A percentile compares a stretch with the other conserved stretches of the same genome.
Conservation (phyloP, 2,888 invertebrate species). For the Ceramica pisi region DNA sequence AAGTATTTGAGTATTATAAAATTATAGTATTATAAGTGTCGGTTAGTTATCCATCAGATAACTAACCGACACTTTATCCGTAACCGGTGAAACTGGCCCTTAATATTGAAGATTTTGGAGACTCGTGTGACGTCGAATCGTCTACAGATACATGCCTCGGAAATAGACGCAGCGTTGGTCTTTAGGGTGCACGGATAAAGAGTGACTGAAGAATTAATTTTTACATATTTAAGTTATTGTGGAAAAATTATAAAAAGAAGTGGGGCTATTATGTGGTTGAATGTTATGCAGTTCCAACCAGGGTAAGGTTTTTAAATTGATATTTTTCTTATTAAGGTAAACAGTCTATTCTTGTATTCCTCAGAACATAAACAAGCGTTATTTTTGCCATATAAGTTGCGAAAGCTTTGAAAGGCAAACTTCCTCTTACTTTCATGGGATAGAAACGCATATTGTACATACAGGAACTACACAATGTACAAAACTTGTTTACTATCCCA, state of each 20-base stretch:
- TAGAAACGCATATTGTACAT: slow-evolving; percentile 21
- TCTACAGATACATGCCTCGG: slow-evolving; percentile 22
- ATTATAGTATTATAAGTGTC: no score
- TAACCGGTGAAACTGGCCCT: no score
- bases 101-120: slow-evolving; percentile 42
- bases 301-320: neutral
- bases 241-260: neutral
- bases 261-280: neutral
- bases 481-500: slow-evolving; percentile 51
- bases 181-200: slow-evolving; percentile 14
- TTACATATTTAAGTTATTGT: slow-evolving; percentile 1
- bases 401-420: slow-evolving; percentile 22
- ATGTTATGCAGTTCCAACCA: no score
- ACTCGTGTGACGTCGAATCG: slow-evolving; percentile 13
- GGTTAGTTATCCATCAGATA: no score
- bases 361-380: slow-evolving; percentile 9
- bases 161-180: slow-evolving; percentile 58
- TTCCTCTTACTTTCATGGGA: slow-evolving; percentile 42
- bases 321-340: no score
- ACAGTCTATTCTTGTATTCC: neutral
- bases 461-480: slow-evolving; percentile 49
- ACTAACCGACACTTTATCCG: no score
- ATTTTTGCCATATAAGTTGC: slow-evolving; percentile 13
- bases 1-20: no score
- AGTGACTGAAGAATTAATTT: slow-evolving; percentile 4